A percentile compares a stretch with the other conserved stretches of the same genome.
phyloP scores from a whole-genome alignment of 2,888 invertebrate species.

The Dromius quadrimaculatus region DNA sequence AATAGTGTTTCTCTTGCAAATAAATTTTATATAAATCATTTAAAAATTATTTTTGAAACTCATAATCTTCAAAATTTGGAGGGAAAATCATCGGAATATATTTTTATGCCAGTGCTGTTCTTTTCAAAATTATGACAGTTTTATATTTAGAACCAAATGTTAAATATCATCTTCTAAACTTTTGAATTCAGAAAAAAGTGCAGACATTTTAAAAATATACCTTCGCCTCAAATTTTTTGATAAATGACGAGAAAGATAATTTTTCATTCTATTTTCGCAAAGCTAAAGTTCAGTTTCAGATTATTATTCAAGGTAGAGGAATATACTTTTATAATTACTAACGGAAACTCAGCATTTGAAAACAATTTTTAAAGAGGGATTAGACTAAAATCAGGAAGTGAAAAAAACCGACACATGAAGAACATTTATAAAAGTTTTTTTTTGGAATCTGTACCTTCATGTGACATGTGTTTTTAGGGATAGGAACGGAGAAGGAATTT shows the following conservation, averaged over 20 bases:
- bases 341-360: constrained; percentile 35
- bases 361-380: constrained; percentile 27
- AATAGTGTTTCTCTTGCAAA: no score
- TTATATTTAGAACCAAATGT: constrained; percentile 14
- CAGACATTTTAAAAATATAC: constrained; percentile 1
- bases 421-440: constrained; percentile 19
- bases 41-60: no score
- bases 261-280: constrained; percentile 14
- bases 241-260: constrained; percentile 13
- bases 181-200: constrained; percentile 16
- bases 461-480: constrained; percentile 1
- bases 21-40: no score
- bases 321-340: constrained; percentile 26
- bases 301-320: constrained; percentile 14
- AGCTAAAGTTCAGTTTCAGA: constrained; percentile 14
- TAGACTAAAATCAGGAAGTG: constrained; percentile 12
- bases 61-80: no score
- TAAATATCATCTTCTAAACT: background rate
- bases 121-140: background rate
- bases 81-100: background rate
- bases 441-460: background rate
- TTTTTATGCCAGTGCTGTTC: background rate
- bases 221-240: constrained; percentile 8
- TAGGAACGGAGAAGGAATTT: no score
- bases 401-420: constrained; percentile 33